Evolutionary conservation across 2,888 invertebrate species (phyloP), one percentile per base, ranked within the genome.

Genomic region (Epinotia brunnichana): DNA sequence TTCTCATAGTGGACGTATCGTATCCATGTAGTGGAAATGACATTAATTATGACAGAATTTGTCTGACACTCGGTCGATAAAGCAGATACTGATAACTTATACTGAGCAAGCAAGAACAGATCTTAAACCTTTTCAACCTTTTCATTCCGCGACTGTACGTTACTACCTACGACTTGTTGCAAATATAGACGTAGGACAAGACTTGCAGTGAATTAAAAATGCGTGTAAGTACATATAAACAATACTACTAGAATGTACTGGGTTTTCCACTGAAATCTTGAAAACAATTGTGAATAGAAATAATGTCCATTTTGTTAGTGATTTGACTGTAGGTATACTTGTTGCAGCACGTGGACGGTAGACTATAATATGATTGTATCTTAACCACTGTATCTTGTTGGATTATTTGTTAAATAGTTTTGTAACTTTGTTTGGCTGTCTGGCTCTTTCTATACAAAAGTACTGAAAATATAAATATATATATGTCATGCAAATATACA

Each of bases 181-280:
- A 41, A 60, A n/a, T 35, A 24, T 61, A 54, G 7, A 54, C 57
- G 53, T 61, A 54, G 21, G 29, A 44, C 60, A 53, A 54, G 60
- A 71, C 60, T 67, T 19, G 60, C 66, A 71, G 71, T 66, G 59
- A 66, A 66, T 66, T 60, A 71, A 53, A 70, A 60, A 39, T 29
- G 51, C 48, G 13, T 62, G 56, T n/a, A n/a, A n/a, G n/a, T 53
- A 63, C 17, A 15, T 15, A 5, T 44, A 44, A 44, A 51, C 3
- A 24, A 13, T 69, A 35, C 21, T 21, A 15, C 19, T 44, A 15
- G 10, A 3, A 24, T 69, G 63, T 77, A 71, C 76, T 75, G 84
- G 87, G 87, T 85, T 85, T 88, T 87, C 87, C 87, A 86, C 83
- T 82, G 84, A 53, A 59, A 62, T 63, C 79, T 81, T 67, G 74